phyloP scores from a whole-genome alignment of 2,113 vertebrate species.

The Crotalus viridis region DNA sequence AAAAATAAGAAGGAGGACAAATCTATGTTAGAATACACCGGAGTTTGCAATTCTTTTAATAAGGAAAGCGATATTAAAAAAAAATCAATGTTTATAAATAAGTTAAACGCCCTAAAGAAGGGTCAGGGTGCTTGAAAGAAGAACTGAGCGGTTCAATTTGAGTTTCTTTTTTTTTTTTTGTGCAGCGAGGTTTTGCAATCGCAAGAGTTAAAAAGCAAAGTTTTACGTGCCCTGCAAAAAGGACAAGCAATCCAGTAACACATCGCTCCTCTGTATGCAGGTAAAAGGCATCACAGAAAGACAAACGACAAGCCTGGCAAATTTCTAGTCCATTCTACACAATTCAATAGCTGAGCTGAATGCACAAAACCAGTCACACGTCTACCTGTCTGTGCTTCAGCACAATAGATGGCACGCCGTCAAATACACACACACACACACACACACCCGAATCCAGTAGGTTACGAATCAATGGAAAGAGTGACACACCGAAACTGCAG shows the following conservation, averaged over 20 bases:
- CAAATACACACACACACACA: too few relatives aligned
- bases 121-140: background rate
- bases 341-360: background rate
- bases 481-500: background rate
- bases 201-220: background rate
- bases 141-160: background rate
- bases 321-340: background rate
- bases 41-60: background rate
- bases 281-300: background rate
- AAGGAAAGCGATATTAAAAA: background rate
- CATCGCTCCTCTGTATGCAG: background rate
- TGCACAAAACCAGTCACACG: background rate
- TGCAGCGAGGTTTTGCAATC: background rate
- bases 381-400: background rate
- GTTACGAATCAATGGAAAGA: background rate
- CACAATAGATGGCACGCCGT: background rate
- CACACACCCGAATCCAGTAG: too few relatives aligned
- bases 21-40: background rate
- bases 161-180: background rate
- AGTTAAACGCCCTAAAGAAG: background rate
- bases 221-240: background rate
- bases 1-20: background rate
- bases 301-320: background rate
- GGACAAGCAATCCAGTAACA: background rate
- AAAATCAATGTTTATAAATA: background rate